These are phyloP conservation scores for Phrynocephalus forsythii DNA, from an alignment of 2,797 vertebrate species.

Conservation along the genomic window DNA sequence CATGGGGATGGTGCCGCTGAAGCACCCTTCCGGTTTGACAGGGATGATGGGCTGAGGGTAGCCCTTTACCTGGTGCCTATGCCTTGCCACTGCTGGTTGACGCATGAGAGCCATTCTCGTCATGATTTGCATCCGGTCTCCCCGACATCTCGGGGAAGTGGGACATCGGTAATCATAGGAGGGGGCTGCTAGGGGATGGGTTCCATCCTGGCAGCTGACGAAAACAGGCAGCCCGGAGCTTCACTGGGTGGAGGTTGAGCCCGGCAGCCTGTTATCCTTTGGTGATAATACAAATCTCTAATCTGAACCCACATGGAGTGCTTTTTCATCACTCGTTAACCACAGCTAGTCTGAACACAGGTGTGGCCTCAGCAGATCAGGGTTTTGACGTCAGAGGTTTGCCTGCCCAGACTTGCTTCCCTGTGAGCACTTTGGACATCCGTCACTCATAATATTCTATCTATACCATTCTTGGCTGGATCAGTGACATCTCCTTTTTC, in stretches of 20 bases:
- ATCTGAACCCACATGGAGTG: neutral
- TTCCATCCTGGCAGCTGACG: neutral
- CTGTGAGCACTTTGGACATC: no score
- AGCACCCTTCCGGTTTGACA: neutral
- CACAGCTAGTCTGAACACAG: neutral
- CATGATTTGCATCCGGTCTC: no score
- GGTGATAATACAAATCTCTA: neutral
- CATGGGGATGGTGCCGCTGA: neutral
- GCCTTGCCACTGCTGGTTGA: neutral
- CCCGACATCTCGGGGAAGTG: no score
- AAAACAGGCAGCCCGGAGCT: neutral
- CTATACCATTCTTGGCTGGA: neutral
- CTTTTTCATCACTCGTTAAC: neutral
- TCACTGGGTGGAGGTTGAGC: neutral
- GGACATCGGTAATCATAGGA: neutral
- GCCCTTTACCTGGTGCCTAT: no score
- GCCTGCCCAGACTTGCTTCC: neutral
- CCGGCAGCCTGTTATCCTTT: neutral
- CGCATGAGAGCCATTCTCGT: neutral
- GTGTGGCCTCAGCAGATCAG: no score
- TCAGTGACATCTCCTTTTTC: neutral
- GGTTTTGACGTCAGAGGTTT: neutral
- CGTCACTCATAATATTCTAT: no score
- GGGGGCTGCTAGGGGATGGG: neutral
- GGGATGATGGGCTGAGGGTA: neutral